Base-by-base conservation (phyloP, 2,888 invertebrate species). In the Helleia helle region DNA sequence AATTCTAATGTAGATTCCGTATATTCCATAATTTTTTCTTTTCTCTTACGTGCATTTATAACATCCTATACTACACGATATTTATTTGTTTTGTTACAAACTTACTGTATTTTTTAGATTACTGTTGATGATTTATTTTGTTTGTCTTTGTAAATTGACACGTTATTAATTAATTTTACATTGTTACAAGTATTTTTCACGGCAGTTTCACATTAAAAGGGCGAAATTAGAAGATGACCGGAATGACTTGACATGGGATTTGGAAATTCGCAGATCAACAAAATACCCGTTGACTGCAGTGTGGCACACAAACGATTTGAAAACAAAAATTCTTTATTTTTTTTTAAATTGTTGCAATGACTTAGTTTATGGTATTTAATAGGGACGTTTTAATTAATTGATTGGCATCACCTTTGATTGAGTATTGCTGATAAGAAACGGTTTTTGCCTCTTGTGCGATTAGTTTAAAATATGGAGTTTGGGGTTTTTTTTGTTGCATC, bases 1-100 rank as follows among this genome's bases (percentile, higher is more conserved):
- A 48, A 52, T 52, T 46, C 45, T 52, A 41, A 43, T 48, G 39
- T 47, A 53, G 46, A 43, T 50, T 51, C 46, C 34, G 34, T 34
- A 34, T 34, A 34, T 34, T 34, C 34, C 22, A 22, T 34, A 34
- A 7, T 34, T 34, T 31, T 34, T 22, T 31, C 15, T 31, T 34
- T 34, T 34, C 34, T 34, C 34, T 34, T 34, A 12, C 34, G 18
- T 22, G 34, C 34, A 34, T 34, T 34, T 34, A 34, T 22, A 22
- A 22, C 34, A 34, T 34, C 22, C 34, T 34, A 34, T 34, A 34
- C 34, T 22, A 34, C 22, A 34, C 22, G 12, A 22, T 22, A 34
- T 18, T 11, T 30, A 30, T 30, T 34, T 22, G 34, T 22, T 34
- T 22, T 34, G 34, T 34, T 30, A 12, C 11, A n/a, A 34, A 18